Percentiles rank a stretch among this genome's conserved stretches.
These are phyloP conservation scores for Campoplex nolae DNA, from an alignment of 2,888 invertebrate species.

Conservation along the genomic window DNA sequence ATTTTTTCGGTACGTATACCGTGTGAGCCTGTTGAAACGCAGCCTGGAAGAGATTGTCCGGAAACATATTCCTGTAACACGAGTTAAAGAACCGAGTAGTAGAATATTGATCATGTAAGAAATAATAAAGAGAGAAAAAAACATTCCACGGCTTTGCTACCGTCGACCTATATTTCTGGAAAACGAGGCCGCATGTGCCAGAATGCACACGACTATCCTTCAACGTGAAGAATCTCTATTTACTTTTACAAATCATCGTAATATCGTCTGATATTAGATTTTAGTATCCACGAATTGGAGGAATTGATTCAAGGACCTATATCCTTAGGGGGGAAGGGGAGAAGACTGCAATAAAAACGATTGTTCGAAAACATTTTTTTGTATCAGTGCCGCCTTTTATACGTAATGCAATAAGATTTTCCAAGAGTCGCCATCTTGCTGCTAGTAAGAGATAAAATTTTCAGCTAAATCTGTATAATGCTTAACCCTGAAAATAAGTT, in stretches of 20 bases:
- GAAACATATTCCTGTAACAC: constrained; percentile 93
- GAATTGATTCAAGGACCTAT: not conserved
- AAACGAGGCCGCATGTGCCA: constrained; percentile 59
- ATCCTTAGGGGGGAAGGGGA: too few relatives aligned
- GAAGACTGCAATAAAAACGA: too few relatives aligned
- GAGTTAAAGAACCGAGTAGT: constrained; percentile 25
- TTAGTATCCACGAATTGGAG: not conserved
- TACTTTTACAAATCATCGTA: constrained; percentile 8
- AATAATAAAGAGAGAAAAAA: constrained; percentile 17
- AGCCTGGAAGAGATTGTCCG: constrained; percentile 96
- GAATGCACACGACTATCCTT: constrained; percentile 8
- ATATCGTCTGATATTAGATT: not conserved
- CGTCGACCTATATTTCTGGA: constrained; percentile 57
- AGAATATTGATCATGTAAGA: constrained; percentile 45
- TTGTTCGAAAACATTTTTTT: too few relatives aligned
- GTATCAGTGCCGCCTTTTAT: too few relatives aligned
- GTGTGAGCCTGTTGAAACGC: constrained; percentile 93
- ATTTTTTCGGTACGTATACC: constrained; percentile 87
- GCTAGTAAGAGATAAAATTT: too few relatives aligned
- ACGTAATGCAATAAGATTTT: too few relatives aligned
- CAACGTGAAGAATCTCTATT: constrained; percentile 23
- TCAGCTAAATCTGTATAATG: too few relatives aligned
- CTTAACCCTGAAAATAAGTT: too few relatives aligned
- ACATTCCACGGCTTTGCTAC: constrained; percentile 10
- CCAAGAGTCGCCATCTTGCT: too few relatives aligned